phyloP scores from a whole-genome alignment of 1,140 invertebrate species.

The Zaprionus nigranus region DNA sequence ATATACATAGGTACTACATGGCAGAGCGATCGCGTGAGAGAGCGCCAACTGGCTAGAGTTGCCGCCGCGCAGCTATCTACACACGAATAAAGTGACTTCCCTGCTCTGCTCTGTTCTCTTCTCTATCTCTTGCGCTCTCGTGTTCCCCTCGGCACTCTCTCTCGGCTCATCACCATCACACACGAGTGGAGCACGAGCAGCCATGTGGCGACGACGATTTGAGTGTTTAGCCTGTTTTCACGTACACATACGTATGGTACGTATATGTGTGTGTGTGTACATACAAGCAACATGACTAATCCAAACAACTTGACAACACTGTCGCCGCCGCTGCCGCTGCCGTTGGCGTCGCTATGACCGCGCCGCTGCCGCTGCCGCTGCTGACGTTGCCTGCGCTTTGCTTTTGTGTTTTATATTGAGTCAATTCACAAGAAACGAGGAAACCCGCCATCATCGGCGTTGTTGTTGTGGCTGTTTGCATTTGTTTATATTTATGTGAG shows the following conservation, averaged over 20 bases:
- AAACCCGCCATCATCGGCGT: conserved; percentile 70
- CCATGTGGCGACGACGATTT: conserved; percentile 61
- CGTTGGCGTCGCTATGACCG: conserved; percentile 36
- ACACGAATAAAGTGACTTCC: conserved; percentile 33
- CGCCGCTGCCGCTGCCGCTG: conserved; percentile 2
- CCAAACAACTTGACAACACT: conserved; percentile 81
- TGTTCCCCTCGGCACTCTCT: conserved; percentile 4
- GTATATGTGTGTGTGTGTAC: conserved; percentile 18
- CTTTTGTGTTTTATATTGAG: conserved; percentile 66
- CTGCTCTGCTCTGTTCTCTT: background rate
- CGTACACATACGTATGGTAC: conserved; percentile 1
- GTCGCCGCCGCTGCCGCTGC: conserved; percentile 49
- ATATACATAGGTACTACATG: background rate
- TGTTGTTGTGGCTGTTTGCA: conserved; percentile 40
- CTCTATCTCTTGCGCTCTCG: conserved; percentile 1
- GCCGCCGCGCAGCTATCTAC: conserved; percentile 67
- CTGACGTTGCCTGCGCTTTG: conserved; percentile 49
- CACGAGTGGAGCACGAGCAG: conserved; percentile 63
- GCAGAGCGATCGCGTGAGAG: conserved; percentile 51
- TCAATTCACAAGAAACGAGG: conserved; percentile 83
- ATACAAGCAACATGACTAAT: conserved; percentile 75
- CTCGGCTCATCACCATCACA: conserved; percentile 15
- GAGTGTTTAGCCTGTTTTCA: conserved; percentile 57
- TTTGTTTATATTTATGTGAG: conserved; percentile 52
- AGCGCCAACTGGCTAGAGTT: conserved; percentile 61